phyloP scores from a whole-genome alignment of 2,888 invertebrate species.

The Iphiclides podalirius region DNA sequence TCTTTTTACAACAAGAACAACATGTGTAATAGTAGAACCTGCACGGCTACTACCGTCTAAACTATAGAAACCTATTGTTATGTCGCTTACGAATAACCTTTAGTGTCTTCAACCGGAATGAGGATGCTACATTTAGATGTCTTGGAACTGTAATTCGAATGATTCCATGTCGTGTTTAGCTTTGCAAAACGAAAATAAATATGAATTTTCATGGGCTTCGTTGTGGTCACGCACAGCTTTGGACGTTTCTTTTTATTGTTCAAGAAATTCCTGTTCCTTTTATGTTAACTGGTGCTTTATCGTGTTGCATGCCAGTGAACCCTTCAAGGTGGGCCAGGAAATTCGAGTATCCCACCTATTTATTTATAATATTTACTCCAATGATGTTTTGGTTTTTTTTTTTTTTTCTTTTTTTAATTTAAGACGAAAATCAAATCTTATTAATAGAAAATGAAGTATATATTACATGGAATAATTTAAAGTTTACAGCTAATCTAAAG shows the following conservation, averaged over 20 bases:
- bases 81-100: too few species aligned
- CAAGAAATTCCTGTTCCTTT: conserved; percentile 62
- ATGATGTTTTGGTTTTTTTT: too few species aligned
- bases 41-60: too few species aligned
- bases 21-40: too few species aligned
- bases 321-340: conserved; percentile 43
- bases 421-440: too few species aligned
- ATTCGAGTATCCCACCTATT: conserved; percentile 21
- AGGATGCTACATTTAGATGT: conserved; percentile 9
- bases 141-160: conserved; percentile 25
- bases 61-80: too few species aligned
- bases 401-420: background rate
- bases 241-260: conserved; percentile 60
- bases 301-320: conserved; percentile 66
- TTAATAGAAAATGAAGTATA: too few species aligned
- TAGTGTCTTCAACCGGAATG: background rate
- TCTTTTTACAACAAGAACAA: too few species aligned
- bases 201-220: conserved; percentile 57
- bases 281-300: conserved; percentile 66
- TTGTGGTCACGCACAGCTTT: conserved; percentile 61
- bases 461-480: too few species aligned
- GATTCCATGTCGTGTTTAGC: conserved; percentile 34
- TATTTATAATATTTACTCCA: conserved; percentile 5
- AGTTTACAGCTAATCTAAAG: too few species aligned
- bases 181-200: conserved; percentile 56